Conservation (phyloP, 2,888 invertebrate species). For the Notodonta dromedarius region DNA sequence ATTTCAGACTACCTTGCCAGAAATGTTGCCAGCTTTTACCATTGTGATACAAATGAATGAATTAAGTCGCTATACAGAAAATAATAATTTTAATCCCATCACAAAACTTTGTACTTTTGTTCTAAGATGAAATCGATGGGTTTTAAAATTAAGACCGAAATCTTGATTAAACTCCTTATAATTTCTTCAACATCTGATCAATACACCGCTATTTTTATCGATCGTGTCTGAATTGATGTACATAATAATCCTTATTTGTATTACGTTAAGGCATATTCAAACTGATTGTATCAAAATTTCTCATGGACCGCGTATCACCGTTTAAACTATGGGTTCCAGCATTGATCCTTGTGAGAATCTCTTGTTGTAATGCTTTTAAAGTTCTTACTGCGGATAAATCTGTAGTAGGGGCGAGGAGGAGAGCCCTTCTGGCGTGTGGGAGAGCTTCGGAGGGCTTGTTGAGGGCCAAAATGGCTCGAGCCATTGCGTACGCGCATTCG, state of each 20-base stretch:
- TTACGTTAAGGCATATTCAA: constrained; percentile 70
- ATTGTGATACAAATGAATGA: too few relatives aligned
- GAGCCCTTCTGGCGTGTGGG: constrained; percentile 92
- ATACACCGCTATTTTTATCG: too few relatives aligned
- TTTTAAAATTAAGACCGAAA: too few relatives aligned
- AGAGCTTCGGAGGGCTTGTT: constrained; percentile 90
- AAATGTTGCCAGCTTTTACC: too few relatives aligned
- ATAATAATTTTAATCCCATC: too few relatives aligned
- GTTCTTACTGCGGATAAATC: constrained; percentile 90
- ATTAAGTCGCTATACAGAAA: too few relatives aligned
- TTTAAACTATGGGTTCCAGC: constrained; percentile 72
- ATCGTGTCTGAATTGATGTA: too few relatives aligned
- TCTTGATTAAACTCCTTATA: too few relatives aligned
- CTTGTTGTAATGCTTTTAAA: constrained; percentile 89
- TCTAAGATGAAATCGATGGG: constrained; percentile 3
- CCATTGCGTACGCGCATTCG: constrained; percentile 96
- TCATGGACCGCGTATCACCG: constrained; percentile 68
- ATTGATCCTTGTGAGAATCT: constrained; percentile 84
- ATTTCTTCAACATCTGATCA: too few relatives aligned
- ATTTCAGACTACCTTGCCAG: too few relatives aligned
- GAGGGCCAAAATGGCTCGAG: constrained; percentile 93
- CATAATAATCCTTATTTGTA: neutral
- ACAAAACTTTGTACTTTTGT: constrained; percentile 1
- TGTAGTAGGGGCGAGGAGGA: constrained; percentile 88
- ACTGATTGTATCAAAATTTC: constrained; percentile 80